A percentile compares a stretch with the other conserved stretches of the same genome.
These are phyloP conservation scores for Trichogramma pretiosum DNA, from an alignment of 1,140 invertebrate species.

Conservation along the genomic window DNA sequence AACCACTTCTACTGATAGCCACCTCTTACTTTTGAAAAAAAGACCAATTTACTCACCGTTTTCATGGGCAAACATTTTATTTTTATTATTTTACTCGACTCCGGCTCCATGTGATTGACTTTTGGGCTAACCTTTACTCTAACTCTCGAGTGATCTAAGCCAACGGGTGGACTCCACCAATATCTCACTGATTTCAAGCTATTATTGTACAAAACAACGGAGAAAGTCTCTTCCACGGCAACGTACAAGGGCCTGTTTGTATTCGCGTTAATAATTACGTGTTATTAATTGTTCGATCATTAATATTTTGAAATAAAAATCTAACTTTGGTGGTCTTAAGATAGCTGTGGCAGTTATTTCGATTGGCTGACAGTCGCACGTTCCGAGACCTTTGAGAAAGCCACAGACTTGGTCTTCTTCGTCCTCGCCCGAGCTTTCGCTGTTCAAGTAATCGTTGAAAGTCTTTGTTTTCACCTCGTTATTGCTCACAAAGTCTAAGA, in stretches of 20 bases:
- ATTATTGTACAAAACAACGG: constrained; percentile 1
- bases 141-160: constrained; percentile 7
- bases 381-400: constrained; percentile 5
- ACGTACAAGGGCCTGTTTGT: constrained; percentile 8
- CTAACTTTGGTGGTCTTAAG: constrained; percentile 8
- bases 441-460: too few species aligned
- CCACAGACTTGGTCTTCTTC: too few species aligned
- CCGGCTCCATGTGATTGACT: constrained; percentile 1
- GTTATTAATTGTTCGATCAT: too few species aligned
- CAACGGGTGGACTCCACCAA: constrained; percentile 6
- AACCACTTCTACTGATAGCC: too few species aligned
- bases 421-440: too few species aligned
- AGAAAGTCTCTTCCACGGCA: constrained; percentile 1
- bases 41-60: constrained; percentile 10
- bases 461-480: too few species aligned
- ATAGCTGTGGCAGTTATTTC: not conserved
- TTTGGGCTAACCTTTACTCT: constrained; percentile 3
- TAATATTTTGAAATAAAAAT: too few species aligned
- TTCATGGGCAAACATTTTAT: constrained; percentile 5
- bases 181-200: constrained; percentile 4
- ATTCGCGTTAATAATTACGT: not conserved
- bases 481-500: too few species aligned
- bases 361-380: constrained; percentile 3
- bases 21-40: not conserved
- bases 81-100: not conserved